A percentile compares a stretch with the other conserved stretches of the same genome.
These are phyloP conservation scores for Enoplosus armatus DNA, from an alignment of 2,797 vertebrate genomes.

Conservation along the genomic window DNA sequence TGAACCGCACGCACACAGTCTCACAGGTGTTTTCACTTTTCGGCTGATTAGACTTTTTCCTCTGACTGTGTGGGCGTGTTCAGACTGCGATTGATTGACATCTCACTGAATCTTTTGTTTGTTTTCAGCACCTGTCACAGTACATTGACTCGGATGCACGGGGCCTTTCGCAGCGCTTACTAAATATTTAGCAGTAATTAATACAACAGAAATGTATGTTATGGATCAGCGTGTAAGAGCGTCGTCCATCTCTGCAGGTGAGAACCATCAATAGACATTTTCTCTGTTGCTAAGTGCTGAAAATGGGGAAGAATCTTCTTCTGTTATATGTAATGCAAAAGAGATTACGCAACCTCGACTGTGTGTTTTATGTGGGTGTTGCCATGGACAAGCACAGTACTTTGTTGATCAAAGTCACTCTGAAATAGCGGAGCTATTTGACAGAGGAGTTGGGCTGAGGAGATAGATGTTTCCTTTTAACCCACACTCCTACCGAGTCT, in stretches of 20 bases:
- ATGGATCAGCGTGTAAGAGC: background rate
- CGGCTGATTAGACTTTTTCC: constrained; percentile 31
- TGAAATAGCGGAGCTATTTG: constrained; percentile 68
- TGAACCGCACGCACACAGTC: constrained; percentile 17
- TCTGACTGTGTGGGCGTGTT: constrained; percentile 15
- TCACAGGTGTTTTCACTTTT: constrained; percentile 46
- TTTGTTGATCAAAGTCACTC: constrained; percentile 75
- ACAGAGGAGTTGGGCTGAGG: constrained; percentile 68
- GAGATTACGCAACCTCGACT: constrained; percentile 76
- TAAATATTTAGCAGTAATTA: background rate
- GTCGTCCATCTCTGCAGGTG: constrained; percentile 40
- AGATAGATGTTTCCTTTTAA: constrained; percentile 71
- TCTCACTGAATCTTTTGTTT: constrained; percentile 27
- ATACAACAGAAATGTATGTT: background rate
- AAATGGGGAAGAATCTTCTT: constrained; percentile 41
- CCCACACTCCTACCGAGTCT: constrained; percentile 64
- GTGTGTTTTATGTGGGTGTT: constrained; percentile 76
- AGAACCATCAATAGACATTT: constrained; percentile 7
- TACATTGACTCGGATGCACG: background rate
- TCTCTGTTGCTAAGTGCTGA: constrained; percentile 55
- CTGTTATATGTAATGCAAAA: constrained; percentile 64
- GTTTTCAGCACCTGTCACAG: constrained; percentile 2
- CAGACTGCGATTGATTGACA: constrained; percentile 27
- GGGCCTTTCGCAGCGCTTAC: background rate
- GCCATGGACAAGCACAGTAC: constrained; percentile 67